Conservation (phyloP, 2,113 vertebrate species). For the Sapayoa aenigma region DNA sequence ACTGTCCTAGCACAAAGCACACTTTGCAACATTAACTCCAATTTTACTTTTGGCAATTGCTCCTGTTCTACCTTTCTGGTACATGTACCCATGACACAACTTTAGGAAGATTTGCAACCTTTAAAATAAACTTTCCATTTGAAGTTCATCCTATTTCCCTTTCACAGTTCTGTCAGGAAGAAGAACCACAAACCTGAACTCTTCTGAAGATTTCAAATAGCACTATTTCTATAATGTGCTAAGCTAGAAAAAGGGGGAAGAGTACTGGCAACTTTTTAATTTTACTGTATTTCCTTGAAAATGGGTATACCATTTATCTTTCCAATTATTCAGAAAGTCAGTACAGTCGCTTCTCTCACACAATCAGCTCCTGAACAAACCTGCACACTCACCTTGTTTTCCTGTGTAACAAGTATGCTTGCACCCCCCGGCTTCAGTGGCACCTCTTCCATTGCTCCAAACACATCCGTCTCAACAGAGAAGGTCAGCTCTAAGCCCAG, state of each 20-base stretch:
- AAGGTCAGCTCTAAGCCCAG: slow-evolving; percentile 95
- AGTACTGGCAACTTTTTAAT: background rate
- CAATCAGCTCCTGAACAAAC: background rate
- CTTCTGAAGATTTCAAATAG: background rate
- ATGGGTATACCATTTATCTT: background rate
- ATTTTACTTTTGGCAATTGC: background rate
- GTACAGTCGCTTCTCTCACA: background rate
- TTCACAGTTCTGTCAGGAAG: background rate
- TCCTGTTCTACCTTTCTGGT: background rate
- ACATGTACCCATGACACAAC: background rate
- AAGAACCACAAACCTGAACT: background rate
- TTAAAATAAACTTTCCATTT: background rate
- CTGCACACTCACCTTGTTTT: slow-evolving; percentile 87
- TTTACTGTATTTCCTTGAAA: background rate
- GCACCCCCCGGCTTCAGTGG: slow-evolving; percentile 92
- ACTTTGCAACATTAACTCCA: background rate
- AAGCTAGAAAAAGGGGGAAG: background rate
- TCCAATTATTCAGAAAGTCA: background rate
- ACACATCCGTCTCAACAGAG: slow-evolving; percentile 96
- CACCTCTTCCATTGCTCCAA: slow-evolving; percentile 97
- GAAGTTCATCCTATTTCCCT: background rate
- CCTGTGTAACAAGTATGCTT: slow-evolving; percentile 92
- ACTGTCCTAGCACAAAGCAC: background rate
- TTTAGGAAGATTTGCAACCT: background rate
- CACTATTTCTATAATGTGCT: background rate